Evolutionary conservation across 2,797 vertebrate genomes (phyloP).

Genomic region (Oreonectes daqikongensis): DNA sequence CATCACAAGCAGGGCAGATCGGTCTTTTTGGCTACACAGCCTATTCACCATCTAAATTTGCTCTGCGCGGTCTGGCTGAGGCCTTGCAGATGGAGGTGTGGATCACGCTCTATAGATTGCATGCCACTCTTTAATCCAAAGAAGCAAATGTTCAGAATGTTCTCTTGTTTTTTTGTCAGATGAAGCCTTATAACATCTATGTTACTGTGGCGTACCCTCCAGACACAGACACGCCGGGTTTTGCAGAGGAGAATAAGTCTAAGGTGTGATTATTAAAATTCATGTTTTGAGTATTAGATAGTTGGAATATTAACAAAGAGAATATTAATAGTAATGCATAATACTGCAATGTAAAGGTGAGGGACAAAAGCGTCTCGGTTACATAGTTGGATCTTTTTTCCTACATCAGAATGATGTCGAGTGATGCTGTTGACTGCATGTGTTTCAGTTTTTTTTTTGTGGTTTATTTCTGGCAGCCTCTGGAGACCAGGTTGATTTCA

Average conservation of each 20-base stretch:
- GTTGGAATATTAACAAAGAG: constrained; percentile 18
- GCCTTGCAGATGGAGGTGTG: constrained; percentile 97
- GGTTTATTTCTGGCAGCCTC: constrained; percentile 73
- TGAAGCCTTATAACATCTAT: constrained; percentile 97
- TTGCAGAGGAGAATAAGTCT: constrained; percentile 89
- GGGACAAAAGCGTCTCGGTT: too few species aligned
- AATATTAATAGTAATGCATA: background rate
- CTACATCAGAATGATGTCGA: background rate
- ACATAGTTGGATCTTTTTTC: background rate
- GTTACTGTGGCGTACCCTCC: constrained; percentile 94
- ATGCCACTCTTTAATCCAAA: background rate
- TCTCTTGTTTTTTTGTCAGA: constrained; percentile 69
- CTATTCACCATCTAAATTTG: constrained; percentile 96
- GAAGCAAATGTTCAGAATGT: background rate
- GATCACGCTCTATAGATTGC: background rate
- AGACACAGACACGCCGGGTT: constrained; percentile 95
- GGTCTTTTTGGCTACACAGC: constrained; percentile 94
- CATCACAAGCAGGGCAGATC: constrained; percentile 93
- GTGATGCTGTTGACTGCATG: too few species aligned
- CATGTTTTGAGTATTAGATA: background rate
- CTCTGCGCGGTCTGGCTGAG: constrained; percentile 92
- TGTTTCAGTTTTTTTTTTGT: background rate
- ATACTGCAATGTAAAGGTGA: too few species aligned
- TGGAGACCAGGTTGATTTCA: constrained; percentile 95
- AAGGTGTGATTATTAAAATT: constrained; percentile 77